Percentiles rank a stretch among this genome's conserved stretches.
Conservation (phyloP, 2,888 invertebrate genomes). For the Chymomyza fuscimana region DNA sequence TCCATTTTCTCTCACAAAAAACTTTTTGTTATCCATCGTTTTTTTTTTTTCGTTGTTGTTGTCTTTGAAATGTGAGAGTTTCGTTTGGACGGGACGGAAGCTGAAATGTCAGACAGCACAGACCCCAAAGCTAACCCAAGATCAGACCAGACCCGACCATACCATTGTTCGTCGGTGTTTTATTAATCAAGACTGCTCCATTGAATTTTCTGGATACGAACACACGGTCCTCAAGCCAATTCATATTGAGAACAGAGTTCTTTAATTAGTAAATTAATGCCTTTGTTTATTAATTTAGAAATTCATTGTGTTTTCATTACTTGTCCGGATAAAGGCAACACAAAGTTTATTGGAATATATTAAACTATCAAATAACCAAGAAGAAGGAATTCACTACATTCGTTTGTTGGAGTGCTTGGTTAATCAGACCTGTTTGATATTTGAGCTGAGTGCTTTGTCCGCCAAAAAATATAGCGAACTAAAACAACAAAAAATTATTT, state of each 20-base stretch:
- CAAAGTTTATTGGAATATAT: constrained; percentile 32
- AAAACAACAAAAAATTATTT: neutral
- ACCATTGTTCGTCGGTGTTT: constrained; percentile 72
- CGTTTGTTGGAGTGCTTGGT: constrained; percentile 38
- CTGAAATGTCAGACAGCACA: constrained; percentile 41
- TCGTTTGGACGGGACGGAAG: constrained; percentile 59
- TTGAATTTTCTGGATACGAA: constrained; percentile 31
- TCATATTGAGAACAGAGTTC: constrained; percentile 40
- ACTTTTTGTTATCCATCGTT: neutral
- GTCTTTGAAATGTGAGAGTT: constrained; percentile 62
- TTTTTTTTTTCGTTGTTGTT: constrained; percentile 5
- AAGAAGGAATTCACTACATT: constrained; percentile 2
- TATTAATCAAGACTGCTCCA: constrained; percentile 69
- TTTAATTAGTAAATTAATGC: constrained; percentile 80
- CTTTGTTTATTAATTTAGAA: constrained; percentile 79
- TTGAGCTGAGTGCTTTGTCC: constrained; percentile 43
- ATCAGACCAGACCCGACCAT: neutral
- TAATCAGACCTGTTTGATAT: constrained; percentile 60
- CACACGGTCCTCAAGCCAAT: neutral
- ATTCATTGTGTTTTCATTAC: constrained; percentile 67
- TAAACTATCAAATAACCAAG: constrained; percentile 58
- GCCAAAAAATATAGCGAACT: neutral
- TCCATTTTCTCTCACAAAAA: neutral
- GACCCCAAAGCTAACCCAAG: constrained; percentile 20
- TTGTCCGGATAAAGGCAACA: constrained; percentile 30